Evolutionary conservation across 1,140 invertebrate genomes (phyloP), one percentile per base, ranked within the genome.

Genomic region (Nasonia longicornis): DNA sequence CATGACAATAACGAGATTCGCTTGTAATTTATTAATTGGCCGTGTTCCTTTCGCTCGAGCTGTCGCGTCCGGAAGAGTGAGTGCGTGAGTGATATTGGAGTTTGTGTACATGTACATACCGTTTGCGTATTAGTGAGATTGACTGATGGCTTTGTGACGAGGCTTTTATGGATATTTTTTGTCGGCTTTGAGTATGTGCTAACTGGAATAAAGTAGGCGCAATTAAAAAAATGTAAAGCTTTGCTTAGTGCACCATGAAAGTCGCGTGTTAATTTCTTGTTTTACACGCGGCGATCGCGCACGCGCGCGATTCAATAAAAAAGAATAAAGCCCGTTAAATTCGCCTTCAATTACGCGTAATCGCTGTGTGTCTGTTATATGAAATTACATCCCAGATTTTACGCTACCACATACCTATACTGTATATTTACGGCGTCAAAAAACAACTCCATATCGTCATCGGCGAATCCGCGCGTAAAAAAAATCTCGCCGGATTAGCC

Each of bases 1-100:
- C 10, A 42, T 42, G 10, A 42, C 7, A 42, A 26, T 26, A 26
- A 42, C 38, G 38, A 42, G 38, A 35, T 35, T 8, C 64, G 22
- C 10, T 71, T 58, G 48, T 81, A 77, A 70, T 76, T 81, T 73
- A 77, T 77, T 81, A 81, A 81, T 77, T 72, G 74, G 16, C n/a
- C 42, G 16, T 26, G 26, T 26, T 26, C 26, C 26, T 26, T 26
- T 26, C 26, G 26, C 26, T 26, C 26, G 26, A 26, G 26, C 26
- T 26, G 1, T 26, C 26, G 26, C 26, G 26, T 26, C 26, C 26
- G 26, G 26, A 26, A 26, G 26, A 26, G 26, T 2, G 26, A 26
- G 26, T 26, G 26, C 1, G 26, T 1, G 26, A 26, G 26, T 26
- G 26, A 2, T 26, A 26, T 26, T 26, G 1, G 26, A 26, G 26